Base-by-base conservation (phyloP, 2,888 invertebrate species). In the Mimachlamys varia region DNA sequence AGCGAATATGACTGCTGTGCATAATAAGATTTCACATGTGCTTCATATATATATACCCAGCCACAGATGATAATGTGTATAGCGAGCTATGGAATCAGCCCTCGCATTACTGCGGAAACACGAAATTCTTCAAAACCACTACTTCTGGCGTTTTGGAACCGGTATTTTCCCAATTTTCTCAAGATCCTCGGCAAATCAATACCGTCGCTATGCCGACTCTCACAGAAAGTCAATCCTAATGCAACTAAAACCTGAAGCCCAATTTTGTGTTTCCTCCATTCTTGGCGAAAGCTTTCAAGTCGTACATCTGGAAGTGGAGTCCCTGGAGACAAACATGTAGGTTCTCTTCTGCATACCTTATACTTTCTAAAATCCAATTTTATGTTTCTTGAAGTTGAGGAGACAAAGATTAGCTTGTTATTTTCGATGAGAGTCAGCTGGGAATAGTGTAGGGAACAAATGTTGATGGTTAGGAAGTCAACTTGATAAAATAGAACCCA, bases 161-260 rank as follows among this genome's bases (percentile, higher is more conserved):
- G 33, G 76, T 76, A 76, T 76, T 76, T 76, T 76, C 76, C 76
- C 76, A 76, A 76, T 76, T 76, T 76, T 76, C 76, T 76, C 76
- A 76, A 76, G 76, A 76, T 76, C 76, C 76, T 76, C 0, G 33
- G 76, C 22, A 76, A 76, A 76, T 76, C 76, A 76, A 76, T 76
- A 76, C 76, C 76, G 76, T 76, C 76, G 76, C 76, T 76, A 76
- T 76, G 76, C 76, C 76, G 76, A 76, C 76, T 7, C 76, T 76
- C 58, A 76, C 76, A 27, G 76, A 76, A 76, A 76, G 76, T 76
- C 76, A 76, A 76, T 76, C 76, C 76, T 76, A 76, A 76, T 33
- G 27, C 76, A 76, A 76, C 76, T 76, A 33, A 76, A 76, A 33
- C 76, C 76, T 76, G 76, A 76, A 76, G 76, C 76, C 76, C 76